Percentiles rank a stretch among this genome's conserved stretches.
Conservation (phyloP, 2,888 invertebrate species). For the Zele albiditarsus region DNA sequence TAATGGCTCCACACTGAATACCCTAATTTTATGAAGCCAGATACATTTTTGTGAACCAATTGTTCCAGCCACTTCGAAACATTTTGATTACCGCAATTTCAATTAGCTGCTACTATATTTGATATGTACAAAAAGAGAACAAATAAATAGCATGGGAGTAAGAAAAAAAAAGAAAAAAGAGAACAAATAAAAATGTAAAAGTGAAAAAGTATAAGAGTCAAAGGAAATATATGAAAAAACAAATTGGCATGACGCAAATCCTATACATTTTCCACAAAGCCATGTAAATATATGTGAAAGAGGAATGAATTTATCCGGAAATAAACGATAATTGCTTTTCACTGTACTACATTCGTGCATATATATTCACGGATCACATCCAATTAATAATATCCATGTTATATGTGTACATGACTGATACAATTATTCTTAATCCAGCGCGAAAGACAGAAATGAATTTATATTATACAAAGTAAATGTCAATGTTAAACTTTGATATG, state of each 20-base stretch:
- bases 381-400: conserved; percentile 2
- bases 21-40: conserved; percentile 44
- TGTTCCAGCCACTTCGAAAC: conserved; percentile 42
- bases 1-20: conserved; percentile 14
- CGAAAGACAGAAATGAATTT: background rate
- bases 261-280: background rate
- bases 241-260: background rate
- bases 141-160: background rate
- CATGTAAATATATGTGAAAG: background rate
- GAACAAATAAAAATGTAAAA: background rate
- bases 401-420: background rate
- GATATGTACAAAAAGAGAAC: conserved; percentile 20
- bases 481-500: background rate
- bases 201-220: background rate
- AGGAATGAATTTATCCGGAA: background rate
- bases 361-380: background rate
- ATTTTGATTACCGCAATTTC: conserved; percentile 47
- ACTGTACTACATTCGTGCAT: background rate
- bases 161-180: background rate
- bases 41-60: background rate
- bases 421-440: background rate
- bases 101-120: conserved; percentile 36
- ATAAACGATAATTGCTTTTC: conserved; percentile 2
- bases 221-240: background rate
- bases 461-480: background rate